Evolutionary conservation across 2,797 vertebrate species (phyloP).

Genomic region (Xenops minutus): DNA sequence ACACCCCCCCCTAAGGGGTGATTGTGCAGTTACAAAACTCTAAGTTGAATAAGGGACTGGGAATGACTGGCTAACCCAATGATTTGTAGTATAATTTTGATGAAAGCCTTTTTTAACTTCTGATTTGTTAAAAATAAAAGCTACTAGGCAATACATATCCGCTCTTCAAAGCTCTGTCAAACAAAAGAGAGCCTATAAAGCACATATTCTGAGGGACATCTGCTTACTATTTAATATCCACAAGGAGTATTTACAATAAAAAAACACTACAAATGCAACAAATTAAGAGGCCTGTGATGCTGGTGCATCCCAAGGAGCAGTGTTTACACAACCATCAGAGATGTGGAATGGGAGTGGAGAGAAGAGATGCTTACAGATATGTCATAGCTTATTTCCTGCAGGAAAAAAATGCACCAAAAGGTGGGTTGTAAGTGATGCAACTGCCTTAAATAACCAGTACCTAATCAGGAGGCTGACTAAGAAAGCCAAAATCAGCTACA

Average conservation of each 20-base stretch:
- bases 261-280: constrained; percentile 16
- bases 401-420: neutral
- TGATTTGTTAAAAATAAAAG: constrained; percentile 15
- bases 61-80: neutral
- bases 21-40: fast-evolving
- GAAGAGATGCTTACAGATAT: neutral
- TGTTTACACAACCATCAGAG: constrained; percentile 21
- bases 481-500: neutral
- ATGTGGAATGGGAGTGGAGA: neutral
- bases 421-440: neutral
- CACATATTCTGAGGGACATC: neutral
- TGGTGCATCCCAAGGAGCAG: neutral
- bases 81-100: neutral
- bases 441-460: neutral
- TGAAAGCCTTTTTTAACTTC: neutral
- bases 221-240: constrained; percentile 51
- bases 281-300: constrained; percentile 7
- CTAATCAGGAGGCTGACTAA: neutral
- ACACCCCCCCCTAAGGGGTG: neutral
- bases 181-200: neutral
- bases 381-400: constrained; percentile 15
- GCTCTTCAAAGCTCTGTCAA: constrained; percentile 39
- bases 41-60: neutral
- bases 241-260: constrained; percentile 26
- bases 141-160: neutral